A percentile compares a stretch with the other conserved stretches of the same genome.
Conservation (phyloP, 2,888 invertebrate species). For the Rhingia rostrata region DNA sequence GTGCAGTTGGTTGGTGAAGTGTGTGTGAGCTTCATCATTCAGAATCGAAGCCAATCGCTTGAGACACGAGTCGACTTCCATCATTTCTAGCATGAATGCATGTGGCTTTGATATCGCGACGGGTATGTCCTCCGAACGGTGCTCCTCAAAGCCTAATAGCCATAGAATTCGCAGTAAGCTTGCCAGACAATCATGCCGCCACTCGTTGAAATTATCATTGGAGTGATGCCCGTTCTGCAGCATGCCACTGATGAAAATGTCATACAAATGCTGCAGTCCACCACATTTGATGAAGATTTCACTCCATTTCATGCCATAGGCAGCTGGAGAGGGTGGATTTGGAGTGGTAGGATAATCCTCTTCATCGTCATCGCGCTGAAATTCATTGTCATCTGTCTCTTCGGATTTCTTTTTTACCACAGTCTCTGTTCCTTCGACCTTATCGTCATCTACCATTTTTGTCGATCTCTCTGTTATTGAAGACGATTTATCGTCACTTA, state of each 20-base stretch:
- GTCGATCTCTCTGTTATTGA: constrained; percentile 22
- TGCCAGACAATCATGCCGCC: constrained; percentile 97
- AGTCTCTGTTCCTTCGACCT: constrained; percentile 17
- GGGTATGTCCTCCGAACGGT: constrained; percentile 83
- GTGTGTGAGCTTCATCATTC: constrained; percentile 90
- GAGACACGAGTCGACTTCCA: constrained; percentile 92
- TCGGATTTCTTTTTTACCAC: constrained; percentile 55
- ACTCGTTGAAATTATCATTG: constrained; percentile 85
- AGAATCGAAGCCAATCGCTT: constrained; percentile 93
- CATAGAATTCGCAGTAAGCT: constrained; percentile 93
- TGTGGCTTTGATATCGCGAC: constrained; percentile 88
- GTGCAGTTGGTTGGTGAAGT: constrained; percentile 86
- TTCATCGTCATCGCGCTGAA: constrained; percentile 55
- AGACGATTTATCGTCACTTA: constrained; percentile 69
- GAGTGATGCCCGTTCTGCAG: constrained; percentile 91
- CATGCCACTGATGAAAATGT: constrained; percentile 94
- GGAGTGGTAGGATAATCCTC: constrained; percentile 55
- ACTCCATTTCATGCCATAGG: constrained; percentile 85
- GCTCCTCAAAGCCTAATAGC: constrained; percentile 89
- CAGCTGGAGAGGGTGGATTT: constrained; percentile 60
- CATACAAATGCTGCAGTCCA: constrained; percentile 93
- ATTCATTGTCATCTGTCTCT: constrained; percentile 67
- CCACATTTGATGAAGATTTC: constrained; percentile 93
- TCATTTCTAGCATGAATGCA: constrained; percentile 88
- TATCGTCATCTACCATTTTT: constrained; percentile 35